A percentile compares a stretch with the other conserved stretches of the same genome.
These are phyloP conservation scores for Tolypeutes matacus DNA, from an alignment of 2,797 vertebrate species.

Conservation along the genomic window DNA sequence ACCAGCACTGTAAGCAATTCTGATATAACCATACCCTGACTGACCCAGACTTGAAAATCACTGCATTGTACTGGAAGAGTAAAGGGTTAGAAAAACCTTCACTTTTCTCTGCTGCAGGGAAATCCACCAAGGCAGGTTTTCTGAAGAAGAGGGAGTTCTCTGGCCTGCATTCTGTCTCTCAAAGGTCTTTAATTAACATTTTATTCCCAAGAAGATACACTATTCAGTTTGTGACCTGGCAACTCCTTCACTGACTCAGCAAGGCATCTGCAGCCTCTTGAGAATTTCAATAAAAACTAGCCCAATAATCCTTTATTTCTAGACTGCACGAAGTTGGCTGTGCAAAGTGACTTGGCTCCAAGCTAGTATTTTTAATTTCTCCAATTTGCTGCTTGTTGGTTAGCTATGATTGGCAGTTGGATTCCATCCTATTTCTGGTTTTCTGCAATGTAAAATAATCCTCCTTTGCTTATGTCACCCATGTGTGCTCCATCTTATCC, in stretches of 20 bases:
- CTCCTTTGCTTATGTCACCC: background rate
- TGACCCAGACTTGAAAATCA: conserved; percentile 61
- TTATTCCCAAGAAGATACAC: background rate
- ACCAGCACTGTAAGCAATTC: conserved; percentile 8
- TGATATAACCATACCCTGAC: background rate
- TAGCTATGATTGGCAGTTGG: background rate
- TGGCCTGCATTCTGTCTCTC: background rate
- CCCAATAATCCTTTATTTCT: background rate
- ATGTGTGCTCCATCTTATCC: background rate
- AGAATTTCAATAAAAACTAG: background rate
- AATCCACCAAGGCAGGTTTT: background rate
- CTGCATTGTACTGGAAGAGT: conserved; percentile 2
- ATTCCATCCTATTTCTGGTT: background rate
- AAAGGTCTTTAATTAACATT: background rate
- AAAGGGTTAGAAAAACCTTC: background rate
- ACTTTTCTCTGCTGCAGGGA: background rate
- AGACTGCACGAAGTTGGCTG: background rate
- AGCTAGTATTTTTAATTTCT: background rate
- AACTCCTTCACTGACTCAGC: background rate
- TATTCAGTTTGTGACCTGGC: background rate
- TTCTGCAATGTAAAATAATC: background rate
- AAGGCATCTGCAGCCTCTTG: background rate
- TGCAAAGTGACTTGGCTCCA: background rate
- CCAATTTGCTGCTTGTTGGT: background rate
- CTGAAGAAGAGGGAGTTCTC: background rate